These are phyloP conservation scores for Anolis carolinensis DNA, from an alignment of 2,113 vertebrate species.

Conservation along the genomic window DNA sequence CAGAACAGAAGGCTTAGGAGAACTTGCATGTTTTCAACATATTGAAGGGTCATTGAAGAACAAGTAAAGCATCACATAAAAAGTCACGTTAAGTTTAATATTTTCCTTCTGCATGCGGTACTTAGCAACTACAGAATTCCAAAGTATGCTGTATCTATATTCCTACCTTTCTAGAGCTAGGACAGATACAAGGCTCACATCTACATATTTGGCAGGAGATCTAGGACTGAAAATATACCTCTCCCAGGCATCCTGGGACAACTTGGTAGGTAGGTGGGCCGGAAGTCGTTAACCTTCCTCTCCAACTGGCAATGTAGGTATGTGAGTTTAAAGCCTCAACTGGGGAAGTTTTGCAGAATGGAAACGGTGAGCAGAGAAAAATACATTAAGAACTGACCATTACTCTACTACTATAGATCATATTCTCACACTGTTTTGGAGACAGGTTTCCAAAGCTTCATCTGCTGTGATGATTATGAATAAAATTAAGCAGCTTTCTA, in stretches of 20 bases:
- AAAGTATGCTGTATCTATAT: background rate
- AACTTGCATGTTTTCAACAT: background rate
- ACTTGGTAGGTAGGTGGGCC: background rate
- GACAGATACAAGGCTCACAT: background rate
- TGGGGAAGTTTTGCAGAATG: background rate
- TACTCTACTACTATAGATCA: background rate
- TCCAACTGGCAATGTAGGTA: background rate
- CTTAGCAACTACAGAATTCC: background rate
- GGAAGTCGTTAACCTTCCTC: background rate
- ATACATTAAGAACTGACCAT: background rate
- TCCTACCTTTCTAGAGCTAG: background rate
- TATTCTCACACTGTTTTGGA: background rate
- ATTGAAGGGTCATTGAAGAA: background rate
- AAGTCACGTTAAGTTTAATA: background rate
- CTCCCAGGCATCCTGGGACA: too few relatives aligned
- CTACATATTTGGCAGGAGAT: background rate
- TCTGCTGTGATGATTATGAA: background rate
- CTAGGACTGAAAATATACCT: background rate
- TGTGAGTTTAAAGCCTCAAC: background rate
- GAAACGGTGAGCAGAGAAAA: background rate
- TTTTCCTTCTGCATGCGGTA: background rate
- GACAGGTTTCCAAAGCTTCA: background rate
- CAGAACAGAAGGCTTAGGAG: background rate
- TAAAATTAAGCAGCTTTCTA: background rate
- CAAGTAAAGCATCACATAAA: background rate